Evolutionary conservation across 2,113 vertebrate species (phyloP).

Genomic region (Uropsilus gracilis): DNA sequence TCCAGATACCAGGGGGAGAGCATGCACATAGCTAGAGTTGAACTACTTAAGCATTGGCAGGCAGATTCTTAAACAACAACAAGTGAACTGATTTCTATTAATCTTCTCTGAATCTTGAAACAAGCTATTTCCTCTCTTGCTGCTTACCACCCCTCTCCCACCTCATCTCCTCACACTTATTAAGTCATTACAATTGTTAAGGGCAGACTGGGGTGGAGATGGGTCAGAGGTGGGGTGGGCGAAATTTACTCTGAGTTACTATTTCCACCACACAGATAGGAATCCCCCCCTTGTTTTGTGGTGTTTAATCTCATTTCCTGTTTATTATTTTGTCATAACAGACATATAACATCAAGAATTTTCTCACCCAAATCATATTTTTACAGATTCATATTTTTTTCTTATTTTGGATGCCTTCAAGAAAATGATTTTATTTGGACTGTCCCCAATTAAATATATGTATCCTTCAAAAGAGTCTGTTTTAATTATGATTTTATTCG

Average conservation of each 20-base stretch:
- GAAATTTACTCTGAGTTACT: not conserved
- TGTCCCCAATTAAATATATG: not conserved
- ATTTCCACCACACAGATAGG: slow-evolving; percentile 56
- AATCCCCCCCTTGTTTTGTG: not conserved
- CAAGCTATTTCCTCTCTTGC: slow-evolving; percentile 62
- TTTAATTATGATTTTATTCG: slow-evolving; percentile 34
- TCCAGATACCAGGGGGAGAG: slow-evolving; percentile 86
- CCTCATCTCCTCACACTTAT: not conserved
- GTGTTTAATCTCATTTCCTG: slow-evolving; percentile 2
- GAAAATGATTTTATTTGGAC: slow-evolving; percentile 43
- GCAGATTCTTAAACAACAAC: slow-evolving; percentile 77
- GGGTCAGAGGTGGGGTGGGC: not conserved
- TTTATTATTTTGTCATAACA: not conserved
- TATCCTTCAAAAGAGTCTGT: not conserved
- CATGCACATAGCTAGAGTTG: slow-evolving; percentile 84
- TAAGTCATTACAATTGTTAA: not conserved
- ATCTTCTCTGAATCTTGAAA: slow-evolving; percentile 64
- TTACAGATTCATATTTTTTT: slow-evolving; percentile 23
- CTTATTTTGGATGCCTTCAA: not conserved
- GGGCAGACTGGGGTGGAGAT: not conserved
- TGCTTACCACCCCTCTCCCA: not conserved
- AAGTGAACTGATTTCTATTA: slow-evolving; percentile 49
- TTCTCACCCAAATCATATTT: slow-evolving; percentile 7
- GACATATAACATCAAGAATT: not conserved
- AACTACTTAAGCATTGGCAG: slow-evolving; percentile 70